These are phyloP conservation scores for Epirrhoe tristata DNA, from an alignment of 2,888 invertebrate species.

Conservation along the genomic window DNA sequence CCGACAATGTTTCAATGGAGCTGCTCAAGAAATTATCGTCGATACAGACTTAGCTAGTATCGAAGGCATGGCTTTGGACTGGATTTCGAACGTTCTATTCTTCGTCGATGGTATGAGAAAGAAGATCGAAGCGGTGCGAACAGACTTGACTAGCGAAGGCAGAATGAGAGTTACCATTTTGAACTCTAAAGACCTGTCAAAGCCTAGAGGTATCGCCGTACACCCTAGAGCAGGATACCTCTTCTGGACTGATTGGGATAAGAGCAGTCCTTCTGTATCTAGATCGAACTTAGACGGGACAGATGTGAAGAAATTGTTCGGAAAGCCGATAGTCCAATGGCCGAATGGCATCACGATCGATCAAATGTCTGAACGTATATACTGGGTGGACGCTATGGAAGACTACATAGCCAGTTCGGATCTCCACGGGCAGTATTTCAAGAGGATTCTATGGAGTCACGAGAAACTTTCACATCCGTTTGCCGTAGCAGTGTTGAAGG, in stretches of 20 bases:
- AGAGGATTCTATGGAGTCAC: conserved; percentile 87
- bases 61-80: conserved; percentile 95
- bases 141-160: conserved; percentile 84
- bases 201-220: conserved; percentile 92
- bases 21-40: conserved; percentile 89
- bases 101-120: conserved; percentile 93
- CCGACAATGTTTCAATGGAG: conserved; percentile 89
- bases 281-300: conserved; percentile 92
- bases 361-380: conserved; percentile 91
- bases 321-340: conserved; percentile 90
- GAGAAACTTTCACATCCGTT: conserved; percentile 93
- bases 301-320: conserved; percentile 87
- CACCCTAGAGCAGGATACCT: conserved; percentile 92
- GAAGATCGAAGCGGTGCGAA: conserved; percentile 93
- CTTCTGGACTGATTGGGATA: conserved; percentile 96
- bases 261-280: conserved; percentile 90
- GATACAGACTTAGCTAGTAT: conserved; percentile 91
- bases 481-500: conserved; percentile 93
- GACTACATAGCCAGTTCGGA: conserved; percentile 93
- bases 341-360: conserved; percentile 96
- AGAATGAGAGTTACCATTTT: conserved; percentile 92
- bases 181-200: conserved; percentile 87
- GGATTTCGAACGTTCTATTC: conserved; percentile 94
- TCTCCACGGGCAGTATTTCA: conserved; percentile 88
- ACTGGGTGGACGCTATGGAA: conserved; percentile 94